phyloP scores from a whole-genome alignment of 1,140 invertebrate species.

The Leptonema lineaticorne region DNA sequence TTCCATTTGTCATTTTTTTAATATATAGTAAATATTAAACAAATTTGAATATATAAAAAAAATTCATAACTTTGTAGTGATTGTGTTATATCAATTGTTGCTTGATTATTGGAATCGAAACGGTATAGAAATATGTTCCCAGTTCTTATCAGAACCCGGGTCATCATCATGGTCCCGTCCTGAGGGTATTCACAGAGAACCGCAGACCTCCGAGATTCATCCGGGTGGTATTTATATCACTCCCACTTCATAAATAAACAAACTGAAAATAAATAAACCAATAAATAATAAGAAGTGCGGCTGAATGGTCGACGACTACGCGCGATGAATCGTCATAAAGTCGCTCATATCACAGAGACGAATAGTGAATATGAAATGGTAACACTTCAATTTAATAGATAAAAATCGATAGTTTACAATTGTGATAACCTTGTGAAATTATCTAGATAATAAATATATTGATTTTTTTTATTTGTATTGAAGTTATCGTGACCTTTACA shows the following conservation, averaged over 20 bases:
- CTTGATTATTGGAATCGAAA: conserved; percentile 11
- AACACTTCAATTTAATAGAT: too few relatives aligned
- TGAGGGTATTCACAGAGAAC: not conserved
- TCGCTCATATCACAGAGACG: not conserved
- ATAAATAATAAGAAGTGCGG: not conserved
- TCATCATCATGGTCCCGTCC: conserved; percentile 6
- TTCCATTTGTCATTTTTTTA: too few relatives aligned
- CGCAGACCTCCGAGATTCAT: conserved; percentile 17
- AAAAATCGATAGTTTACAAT: not conserved
- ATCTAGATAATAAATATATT: too few relatives aligned
- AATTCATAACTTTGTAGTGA: too few relatives aligned
- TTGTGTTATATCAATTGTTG: conserved; percentile 20
- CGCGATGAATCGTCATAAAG: not conserved
- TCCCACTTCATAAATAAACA: conserved; percentile 27
- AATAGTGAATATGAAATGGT: not conserved
- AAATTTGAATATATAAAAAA: too few relatives aligned
- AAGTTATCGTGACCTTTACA: too few relatives aligned
- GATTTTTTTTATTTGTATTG: too few relatives aligned
- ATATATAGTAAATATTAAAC: too few relatives aligned
- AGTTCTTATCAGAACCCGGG: conserved; percentile 20
- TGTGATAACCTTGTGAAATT: too few relatives aligned
- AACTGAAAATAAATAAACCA: not conserved
- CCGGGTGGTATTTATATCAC: conserved; percentile 31
- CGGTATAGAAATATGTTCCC: conserved; percentile 33
- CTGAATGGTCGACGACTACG: too few relatives aligned